A percentile compares a stretch with the other conserved stretches of the same genome.
phyloP scores from a whole-genome alignment of 2,888 invertebrate genomes.

The Drosophila kokeensis region DNA sequence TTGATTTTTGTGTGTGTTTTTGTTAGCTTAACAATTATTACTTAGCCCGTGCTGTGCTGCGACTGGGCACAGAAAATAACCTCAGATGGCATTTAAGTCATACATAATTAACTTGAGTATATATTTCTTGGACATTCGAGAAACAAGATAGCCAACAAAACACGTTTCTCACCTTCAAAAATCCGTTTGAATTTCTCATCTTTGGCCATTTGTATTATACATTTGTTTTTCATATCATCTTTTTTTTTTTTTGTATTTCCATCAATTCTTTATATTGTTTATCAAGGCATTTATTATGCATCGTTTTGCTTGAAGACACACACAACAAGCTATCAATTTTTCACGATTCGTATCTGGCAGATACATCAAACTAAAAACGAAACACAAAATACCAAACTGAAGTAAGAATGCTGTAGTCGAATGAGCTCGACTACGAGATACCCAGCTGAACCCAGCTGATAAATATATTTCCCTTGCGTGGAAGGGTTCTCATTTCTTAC shows the following conservation, averaged over 20 bases:
- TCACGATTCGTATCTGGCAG: conserved; percentile 70
- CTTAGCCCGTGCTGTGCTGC: no score
- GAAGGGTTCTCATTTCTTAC: not conserved
- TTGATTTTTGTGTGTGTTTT: conserved; percentile 20
- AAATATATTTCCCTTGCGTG: not conserved
- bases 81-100: not conserved
- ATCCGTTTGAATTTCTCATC: conserved; percentile 2
- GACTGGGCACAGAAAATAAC: not conserved
- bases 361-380: conserved; percentile 68
- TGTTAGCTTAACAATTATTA: conserved; percentile 31
- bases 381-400: conserved; percentile 1
- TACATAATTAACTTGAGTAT: conserved; percentile 1
- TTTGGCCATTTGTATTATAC: conserved; percentile 12
- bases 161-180: conserved; percentile 7
- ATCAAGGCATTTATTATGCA: conserved; percentile 75
- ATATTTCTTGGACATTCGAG: not conserved
- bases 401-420: not conserved
- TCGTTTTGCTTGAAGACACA: conserved; percentile 68
- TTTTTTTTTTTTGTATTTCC: conserved; percentile 31
- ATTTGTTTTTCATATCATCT: conserved; percentile 17
- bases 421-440: not conserved
- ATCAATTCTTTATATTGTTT: conserved; percentile 66
- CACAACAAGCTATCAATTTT: conserved; percentile 71
- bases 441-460: not conserved
- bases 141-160: conserved; percentile 8